phyloP scores from a whole-genome alignment of 2,113 vertebrate genomes.

The Chamaetylas fuelleborni region DNA sequence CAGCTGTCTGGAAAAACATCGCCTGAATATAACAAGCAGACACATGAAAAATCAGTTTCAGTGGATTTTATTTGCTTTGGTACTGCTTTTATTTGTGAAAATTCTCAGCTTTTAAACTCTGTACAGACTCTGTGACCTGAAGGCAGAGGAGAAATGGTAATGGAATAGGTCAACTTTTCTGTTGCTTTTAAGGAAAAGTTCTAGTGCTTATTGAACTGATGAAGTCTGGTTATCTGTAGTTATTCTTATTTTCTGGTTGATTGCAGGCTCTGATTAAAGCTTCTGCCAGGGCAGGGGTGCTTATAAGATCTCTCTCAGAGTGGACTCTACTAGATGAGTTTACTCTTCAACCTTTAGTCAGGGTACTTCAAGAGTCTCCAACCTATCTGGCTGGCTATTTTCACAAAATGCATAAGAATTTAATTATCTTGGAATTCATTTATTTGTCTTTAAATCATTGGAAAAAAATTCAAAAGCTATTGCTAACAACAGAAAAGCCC shows the following conservation, averaged over 20 bases:
- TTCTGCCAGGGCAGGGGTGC: not conserved
- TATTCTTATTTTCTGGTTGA: not conserved
- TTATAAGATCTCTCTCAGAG: not conserved
- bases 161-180: not conserved
- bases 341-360: not conserved
- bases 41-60: not conserved
- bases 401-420: not conserved
- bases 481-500: not conserved
- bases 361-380: not conserved
- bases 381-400: not conserved
- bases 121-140: not conserved
- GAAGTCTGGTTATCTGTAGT: not conserved
- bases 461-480: not conserved
- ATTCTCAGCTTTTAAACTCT: slow-evolving; percentile 6
- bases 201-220: not conserved
- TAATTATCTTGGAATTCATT: not conserved
- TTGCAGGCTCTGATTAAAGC: slow-evolving; percentile 3
- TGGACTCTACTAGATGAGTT: not conserved
- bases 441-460: not conserved
- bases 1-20: slow-evolving; percentile 43
- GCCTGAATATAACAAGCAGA: slow-evolving; percentile 17
- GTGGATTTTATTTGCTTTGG: not conserved
- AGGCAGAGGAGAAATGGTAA: not conserved
- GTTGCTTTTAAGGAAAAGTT: not conserved
- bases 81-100: slow-evolving; percentile 45